Conservation (phyloP, 2,888 invertebrate genomes). For the Gerris lacustris region DNA sequence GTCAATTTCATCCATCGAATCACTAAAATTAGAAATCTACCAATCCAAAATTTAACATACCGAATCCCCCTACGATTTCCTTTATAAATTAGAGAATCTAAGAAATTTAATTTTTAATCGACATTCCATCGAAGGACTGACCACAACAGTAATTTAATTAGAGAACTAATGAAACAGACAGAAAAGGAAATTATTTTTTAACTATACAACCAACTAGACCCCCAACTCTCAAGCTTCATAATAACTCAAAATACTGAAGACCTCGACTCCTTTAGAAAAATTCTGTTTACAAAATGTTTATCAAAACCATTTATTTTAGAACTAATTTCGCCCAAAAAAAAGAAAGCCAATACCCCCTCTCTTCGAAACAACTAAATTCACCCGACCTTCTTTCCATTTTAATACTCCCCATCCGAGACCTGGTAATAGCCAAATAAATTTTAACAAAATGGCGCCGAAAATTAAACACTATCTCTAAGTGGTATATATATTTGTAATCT, state of each 20-base stretch:
- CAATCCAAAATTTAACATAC: background rate
- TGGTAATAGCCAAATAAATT: too few species aligned
- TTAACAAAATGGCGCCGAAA: too few species aligned
- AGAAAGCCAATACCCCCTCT: background rate
- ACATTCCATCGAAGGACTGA: constrained; percentile 7
- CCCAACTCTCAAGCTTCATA: background rate
- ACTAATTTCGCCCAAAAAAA: background rate
- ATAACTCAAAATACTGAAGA: constrained; percentile 7
- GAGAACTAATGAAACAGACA: background rate
- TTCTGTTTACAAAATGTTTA: background rate
- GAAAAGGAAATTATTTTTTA: constrained; percentile 6
- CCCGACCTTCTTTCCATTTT: background rate
- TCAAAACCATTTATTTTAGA: constrained; percentile 1
- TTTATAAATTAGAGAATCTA: constrained; percentile 12
- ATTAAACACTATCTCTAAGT: too few species aligned
- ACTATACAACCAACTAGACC: background rate
- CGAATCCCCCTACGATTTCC: constrained; percentile 11
- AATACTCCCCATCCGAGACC: background rate
- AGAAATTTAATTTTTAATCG: constrained; percentile 16
- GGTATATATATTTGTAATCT: too few species aligned
- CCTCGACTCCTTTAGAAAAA: constrained; percentile 1
- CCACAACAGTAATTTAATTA: background rate
- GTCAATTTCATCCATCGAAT: constrained; percentile 10
- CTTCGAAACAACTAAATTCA: background rate
- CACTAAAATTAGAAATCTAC: constrained; percentile 12